Percentiles rank a stretch among this genome's conserved stretches.
phyloP scores from a whole-genome alignment of 2,888 invertebrate genomes.

The Isotomurus palustris region DNA sequence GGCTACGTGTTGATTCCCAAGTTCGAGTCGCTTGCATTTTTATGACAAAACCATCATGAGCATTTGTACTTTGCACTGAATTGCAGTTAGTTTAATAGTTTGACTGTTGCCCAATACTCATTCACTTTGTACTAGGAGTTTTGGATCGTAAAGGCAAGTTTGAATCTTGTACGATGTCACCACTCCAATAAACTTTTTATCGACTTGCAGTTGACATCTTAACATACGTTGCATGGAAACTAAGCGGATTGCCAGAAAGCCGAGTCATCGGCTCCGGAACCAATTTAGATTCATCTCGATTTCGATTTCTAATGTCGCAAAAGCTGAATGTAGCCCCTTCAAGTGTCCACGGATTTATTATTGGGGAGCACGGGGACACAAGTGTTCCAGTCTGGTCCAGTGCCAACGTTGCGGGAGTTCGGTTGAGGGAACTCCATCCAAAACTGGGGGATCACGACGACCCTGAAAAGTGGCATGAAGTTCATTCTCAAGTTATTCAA shows the following conservation, averaged over 20 bases:
- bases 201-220: slow-evolving; percentile 69
- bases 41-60: no score
- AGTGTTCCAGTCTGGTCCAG: slow-evolving; percentile 92
- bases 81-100: no score
- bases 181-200: no score
- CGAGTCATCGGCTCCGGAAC: slow-evolving; percentile 89
- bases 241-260: slow-evolving; percentile 81
- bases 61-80: no score
- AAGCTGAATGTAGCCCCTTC: slow-evolving; percentile 73
- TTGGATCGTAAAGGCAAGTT: no score
- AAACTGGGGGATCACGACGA: slow-evolving; percentile 67
- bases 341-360: slow-evolving; percentile 86
- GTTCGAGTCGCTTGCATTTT: no score
- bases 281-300: slow-evolving; percentile 85
- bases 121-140: no score
- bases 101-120: no score
- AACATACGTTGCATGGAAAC: slow-evolving; percentile 91
- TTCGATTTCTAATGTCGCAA: slow-evolving; percentile 81
- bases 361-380: slow-evolving; percentile 90
- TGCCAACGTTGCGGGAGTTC: slow-evolving; percentile 84
- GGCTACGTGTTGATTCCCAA: no score
- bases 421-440: slow-evolving; percentile 71
- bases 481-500: slow-evolving; percentile 76
- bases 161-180: no score
- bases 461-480: slow-evolving; percentile 69